Evolutionary conservation across 2,888 invertebrate genomes (phyloP), one percentile per base, ranked within the genome.

Genomic region (Acanthosepion lycidas): DNA sequence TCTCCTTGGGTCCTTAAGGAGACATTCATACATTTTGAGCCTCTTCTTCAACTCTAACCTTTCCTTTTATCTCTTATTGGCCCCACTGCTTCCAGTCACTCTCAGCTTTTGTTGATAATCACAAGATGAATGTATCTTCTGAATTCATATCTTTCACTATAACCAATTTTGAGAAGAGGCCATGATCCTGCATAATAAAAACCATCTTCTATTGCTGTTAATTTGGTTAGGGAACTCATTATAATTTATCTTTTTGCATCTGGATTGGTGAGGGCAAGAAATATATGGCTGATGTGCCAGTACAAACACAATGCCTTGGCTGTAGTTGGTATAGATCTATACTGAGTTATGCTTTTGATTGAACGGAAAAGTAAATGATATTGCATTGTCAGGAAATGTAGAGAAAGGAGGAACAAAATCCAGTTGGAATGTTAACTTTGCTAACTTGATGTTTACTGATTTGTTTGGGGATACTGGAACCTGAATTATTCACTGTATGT

Each of bases 41-140:
- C 28, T 78, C 12, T 78, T 78, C 78, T 78, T 78, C n/a, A 23
- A 9, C n/a, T 78, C n/a, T n/a, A 5, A 78, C 78, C n/a, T 78
- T 78, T 78, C n/a, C 4, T 78, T 78, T 33, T 78, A 18, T 78
- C n/a, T 78, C n/a, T 78, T 33, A 78, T 33, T 78, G 33, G 9
- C 78, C 78, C 78, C 78, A 78, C 78, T 78, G n/a, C 78, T 78
- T 78, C n/a, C 78, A 78, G n/a, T 78, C n/a, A 33, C 78, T 78
- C n/a, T 33, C n/a, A 78, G n/a, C 78, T 78, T 78, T 78, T 78
- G 78, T 78, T 78, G 78, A 78, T 78, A 78, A 78, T 78, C n/a
- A 78, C 78, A 78, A 78, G n/a, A 78, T 78, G 78, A 78, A 78
- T 78, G 78, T 78, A 78, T 33, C 78, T 78, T 78, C 78, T n/a